Percentiles rank a stretch among this genome's conserved stretches.
Conservation (phyloP, 2,888 invertebrate genomes). For the Drosophila mimica region DNA sequence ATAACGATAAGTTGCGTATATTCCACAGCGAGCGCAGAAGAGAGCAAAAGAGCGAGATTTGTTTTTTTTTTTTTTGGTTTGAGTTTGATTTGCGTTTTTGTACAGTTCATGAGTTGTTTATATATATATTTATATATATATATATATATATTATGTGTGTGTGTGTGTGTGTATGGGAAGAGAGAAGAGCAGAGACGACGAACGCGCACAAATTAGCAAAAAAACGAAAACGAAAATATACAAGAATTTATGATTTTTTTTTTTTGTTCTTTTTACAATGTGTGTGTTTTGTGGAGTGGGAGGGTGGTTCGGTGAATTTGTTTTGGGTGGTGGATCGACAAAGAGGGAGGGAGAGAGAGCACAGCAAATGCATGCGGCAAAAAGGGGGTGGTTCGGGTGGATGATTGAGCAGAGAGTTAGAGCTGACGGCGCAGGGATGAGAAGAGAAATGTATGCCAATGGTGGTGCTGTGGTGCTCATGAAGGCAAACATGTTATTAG, state of each 20-base stretch:
- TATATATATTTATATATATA: slow-evolving; percentile 23
- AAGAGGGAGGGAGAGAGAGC: slow-evolving; percentile 26
- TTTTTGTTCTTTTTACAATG: slow-evolving; percentile 55
- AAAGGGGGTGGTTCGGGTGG: slow-evolving; percentile 31
- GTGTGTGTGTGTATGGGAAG: slow-evolving; percentile 61
- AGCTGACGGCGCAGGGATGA: slow-evolving; percentile 44
- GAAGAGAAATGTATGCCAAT: slow-evolving; percentile 25
- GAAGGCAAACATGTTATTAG: slow-evolving; percentile 17
- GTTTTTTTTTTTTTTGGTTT: slow-evolving; percentile 38
- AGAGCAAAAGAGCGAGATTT: slow-evolving; percentile 72
- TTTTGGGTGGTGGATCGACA: slow-evolving; percentile 50
- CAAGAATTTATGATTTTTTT: slow-evolving; percentile 54
- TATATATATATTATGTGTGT: slow-evolving; percentile 25
- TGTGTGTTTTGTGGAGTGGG: slow-evolving; percentile 26
- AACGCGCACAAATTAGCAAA: slow-evolving; percentile 78
- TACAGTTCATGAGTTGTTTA: slow-evolving; percentile 66
- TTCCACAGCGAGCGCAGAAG: slow-evolving; percentile 76
- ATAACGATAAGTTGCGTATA: slow-evolving; percentile 46
- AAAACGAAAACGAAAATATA: slow-evolving; percentile 67
- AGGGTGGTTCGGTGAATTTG: slow-evolving; percentile 3
- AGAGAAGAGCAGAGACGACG: slow-evolving; percentile 79
- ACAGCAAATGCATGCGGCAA: slow-evolving; percentile 55
- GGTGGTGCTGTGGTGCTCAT: neutral
- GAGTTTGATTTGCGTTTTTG: slow-evolving; percentile 60
- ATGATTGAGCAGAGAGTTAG: slow-evolving; percentile 44